These are phyloP conservation scores for Neoscelio sp. DNA, from an alignment of 2,888 invertebrate genomes.

Conservation along the genomic window DNA sequence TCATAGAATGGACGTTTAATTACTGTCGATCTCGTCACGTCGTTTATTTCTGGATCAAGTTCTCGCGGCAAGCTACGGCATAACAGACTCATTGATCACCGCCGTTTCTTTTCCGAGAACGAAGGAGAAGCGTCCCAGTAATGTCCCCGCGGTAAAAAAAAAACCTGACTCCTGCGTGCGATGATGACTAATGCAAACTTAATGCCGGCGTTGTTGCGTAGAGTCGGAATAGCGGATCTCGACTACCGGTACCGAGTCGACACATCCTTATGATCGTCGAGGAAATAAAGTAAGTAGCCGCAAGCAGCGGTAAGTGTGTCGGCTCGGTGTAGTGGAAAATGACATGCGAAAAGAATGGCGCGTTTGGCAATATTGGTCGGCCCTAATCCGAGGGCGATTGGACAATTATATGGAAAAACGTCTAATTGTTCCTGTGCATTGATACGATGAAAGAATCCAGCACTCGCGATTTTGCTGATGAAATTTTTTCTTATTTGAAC, in stretches of 20 bases:
- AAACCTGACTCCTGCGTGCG: slow-evolving; percentile 26
- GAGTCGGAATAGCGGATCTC: slow-evolving; percentile 47
- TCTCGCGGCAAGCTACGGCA: slow-evolving; percentile 20
- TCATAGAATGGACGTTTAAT: too few relatives aligned
- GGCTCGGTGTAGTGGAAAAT: slow-evolving; percentile 47
- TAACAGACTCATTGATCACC: slow-evolving; percentile 52
- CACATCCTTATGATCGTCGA: slow-evolving; percentile 37
- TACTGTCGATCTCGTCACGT: slow-evolving; percentile 15
- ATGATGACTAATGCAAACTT: slow-evolving; percentile 60
- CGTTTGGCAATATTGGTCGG: slow-evolving; percentile 44
- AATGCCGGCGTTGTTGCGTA: slow-evolving; percentile 46
- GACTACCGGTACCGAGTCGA: slow-evolving; percentile 42
- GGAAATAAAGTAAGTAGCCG: slow-evolving; percentile 19
- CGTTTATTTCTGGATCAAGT: slow-evolving; percentile 17
- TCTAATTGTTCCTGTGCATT: slow-evolving; percentile 35
- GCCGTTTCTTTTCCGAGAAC: slow-evolving; percentile 49
- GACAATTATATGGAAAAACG: slow-evolving; percentile 29
- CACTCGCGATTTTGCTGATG: too few relatives aligned
- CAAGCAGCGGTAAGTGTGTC: slow-evolving; percentile 42
- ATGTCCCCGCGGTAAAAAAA: slow-evolving; percentile 43
- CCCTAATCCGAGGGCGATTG: slow-evolving; percentile 21
- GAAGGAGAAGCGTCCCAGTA: slow-evolving; percentile 38
- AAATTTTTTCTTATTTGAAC: too few relatives aligned
- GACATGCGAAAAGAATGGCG: slow-evolving; percentile 29
- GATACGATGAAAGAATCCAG: slow-evolving; percentile 12